Evolutionary conservation across 2,797 vertebrate species (phyloP).

Genomic region (Chelmon rostratus): DNA sequence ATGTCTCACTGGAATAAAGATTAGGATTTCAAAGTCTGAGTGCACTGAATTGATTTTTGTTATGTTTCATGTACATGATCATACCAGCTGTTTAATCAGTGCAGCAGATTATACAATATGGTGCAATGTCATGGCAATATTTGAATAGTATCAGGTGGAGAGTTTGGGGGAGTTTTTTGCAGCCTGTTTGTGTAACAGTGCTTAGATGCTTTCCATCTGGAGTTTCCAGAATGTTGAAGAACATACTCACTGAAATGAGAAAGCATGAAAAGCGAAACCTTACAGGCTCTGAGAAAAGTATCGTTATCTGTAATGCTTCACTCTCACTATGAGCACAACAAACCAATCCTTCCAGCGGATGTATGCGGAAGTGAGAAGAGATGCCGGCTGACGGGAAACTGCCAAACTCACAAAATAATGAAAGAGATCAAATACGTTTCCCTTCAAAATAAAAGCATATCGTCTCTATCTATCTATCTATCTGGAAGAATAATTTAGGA

Average conservation of each 20-base stretch:
- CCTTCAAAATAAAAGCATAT: slow-evolving; percentile 29
- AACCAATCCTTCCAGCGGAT: slow-evolving; percentile 56
- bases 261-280: not conserved
- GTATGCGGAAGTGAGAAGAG: slow-evolving; percentile 68
- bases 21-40: not conserved
- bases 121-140: not conserved
- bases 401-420: not conserved
- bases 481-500: fast-evolving
- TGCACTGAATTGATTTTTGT: not conserved
- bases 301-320: not conserved
- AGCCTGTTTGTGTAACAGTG: not conserved
- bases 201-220: not conserved
- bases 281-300: no score
- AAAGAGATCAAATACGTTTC: fast-evolving
- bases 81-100: not conserved
- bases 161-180: not conserved
- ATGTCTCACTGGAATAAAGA: slow-evolving; percentile 13
- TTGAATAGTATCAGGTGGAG: not conserved
- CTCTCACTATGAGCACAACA: not conserved
- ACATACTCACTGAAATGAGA: not conserved
- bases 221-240: not conserved
- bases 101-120: no score
- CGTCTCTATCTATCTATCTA: fast-evolving
- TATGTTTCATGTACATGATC: no score
- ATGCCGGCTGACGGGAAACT: slow-evolving; percentile 27